A percentile compares a stretch with the other conserved stretches of the same genome.
Evolutionary conservation across 2,797 vertebrate species (phyloP).

Genomic region (Graptemys geographica): DNA sequence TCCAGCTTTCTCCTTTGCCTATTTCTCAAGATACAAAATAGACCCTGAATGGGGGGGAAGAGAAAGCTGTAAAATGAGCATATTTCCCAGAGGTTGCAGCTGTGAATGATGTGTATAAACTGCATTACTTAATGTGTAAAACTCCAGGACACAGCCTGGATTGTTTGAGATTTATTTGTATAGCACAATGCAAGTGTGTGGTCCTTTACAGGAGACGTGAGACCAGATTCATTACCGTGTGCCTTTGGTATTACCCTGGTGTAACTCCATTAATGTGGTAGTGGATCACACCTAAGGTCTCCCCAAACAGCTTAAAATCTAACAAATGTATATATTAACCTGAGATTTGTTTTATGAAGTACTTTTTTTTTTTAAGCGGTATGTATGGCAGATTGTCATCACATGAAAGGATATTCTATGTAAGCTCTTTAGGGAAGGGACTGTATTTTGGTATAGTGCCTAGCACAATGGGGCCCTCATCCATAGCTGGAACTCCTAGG

Average conservation of each 20-base stretch:
- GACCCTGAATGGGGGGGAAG: not conserved
- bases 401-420: too few relatives aligned
- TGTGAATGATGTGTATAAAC: not conserved
- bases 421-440: not conserved
- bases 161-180: not conserved
- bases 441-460: too few relatives aligned
- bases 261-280: not conserved
- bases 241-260: constrained; percentile 8
- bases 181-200: not conserved
- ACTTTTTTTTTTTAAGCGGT: not conserved
- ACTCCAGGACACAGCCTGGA: not conserved
- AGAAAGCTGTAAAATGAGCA: not conserved
- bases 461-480: too few relatives aligned
- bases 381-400: not conserved
- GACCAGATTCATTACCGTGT: not conserved
- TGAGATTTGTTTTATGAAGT: not conserved
- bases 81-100: not conserved
- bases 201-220: not conserved
- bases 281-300: not conserved
- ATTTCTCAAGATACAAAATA: not conserved
- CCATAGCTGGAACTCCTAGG: not conserved
- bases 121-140: not conserved
- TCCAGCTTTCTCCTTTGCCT: not conserved
- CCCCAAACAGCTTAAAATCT: not conserved
- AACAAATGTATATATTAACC: not conserved